Evolutionary conservation across 2,888 invertebrate species (phyloP), one percentile per base, ranked within the genome.

Genomic region (Gonocerus acuteangulatus): DNA sequence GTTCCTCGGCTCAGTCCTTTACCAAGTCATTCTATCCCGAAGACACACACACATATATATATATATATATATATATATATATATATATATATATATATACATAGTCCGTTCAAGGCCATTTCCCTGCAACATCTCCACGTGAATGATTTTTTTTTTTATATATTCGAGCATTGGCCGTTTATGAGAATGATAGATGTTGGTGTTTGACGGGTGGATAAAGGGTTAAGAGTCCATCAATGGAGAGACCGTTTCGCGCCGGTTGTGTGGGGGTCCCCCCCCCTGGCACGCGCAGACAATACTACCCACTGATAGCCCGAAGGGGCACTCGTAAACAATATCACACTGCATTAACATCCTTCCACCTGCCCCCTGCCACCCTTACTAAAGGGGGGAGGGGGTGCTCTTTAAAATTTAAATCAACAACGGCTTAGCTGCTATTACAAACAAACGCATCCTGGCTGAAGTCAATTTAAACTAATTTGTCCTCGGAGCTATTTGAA

Each of bases 281-380:
- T 32, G n/a, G n/a, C 39, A 39, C n/a, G n/a, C 16, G 18, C 18
- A 16, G 23, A 54, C 45, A 47, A 57, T 23, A 36, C 13, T 11
- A n/a, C 57, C 44, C 21, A 21, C 32, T 39, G 13, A n/a, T 27
- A 27, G 27, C 27, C 27, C n/a, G 27, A 9, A 27, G 27, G 51
- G 36, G 32, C 51, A 51, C 51, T 51, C 51, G 39, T 45, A 57
- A 47, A 57, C 57, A 57, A 57, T 57, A 47, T 57, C 57, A 57
- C 57, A 57, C 32, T 57, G 57, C 45, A 57, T 57, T 57, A 57
- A 57, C 57, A 34, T 57, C 21, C 57, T 19, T n/a, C 44, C 57
- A 57, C 45, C 57, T 54, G 47, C 47, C 57, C 47, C 18, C 47
- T n/a, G 3, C 39, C 3, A 39, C n/a, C n/a, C n/a, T 15, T 2